Evolutionary conservation across 2,113 vertebrate genomes (phyloP).

Genomic region (Otolemur garnettii): DNA sequence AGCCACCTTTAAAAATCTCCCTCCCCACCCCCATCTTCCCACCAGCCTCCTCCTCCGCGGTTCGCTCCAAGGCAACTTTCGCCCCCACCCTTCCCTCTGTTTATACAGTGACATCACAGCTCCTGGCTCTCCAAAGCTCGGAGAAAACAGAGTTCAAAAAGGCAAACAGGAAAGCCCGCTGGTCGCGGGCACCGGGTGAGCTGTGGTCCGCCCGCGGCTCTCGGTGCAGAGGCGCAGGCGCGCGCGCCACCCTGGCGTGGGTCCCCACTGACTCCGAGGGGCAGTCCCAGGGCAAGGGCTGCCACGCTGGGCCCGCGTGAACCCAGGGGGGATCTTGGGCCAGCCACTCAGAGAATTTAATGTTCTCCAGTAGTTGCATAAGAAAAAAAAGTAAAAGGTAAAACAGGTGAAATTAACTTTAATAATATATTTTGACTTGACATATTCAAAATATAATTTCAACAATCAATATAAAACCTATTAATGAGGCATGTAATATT

Average conservation of each 20-base stretch:
- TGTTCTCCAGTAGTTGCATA: background rate
- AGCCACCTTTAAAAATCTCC: slow-evolving; percentile 29
- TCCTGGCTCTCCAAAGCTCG: slow-evolving; percentile 77
- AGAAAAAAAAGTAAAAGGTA: background rate
- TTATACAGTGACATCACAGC: slow-evolving; percentile 89
- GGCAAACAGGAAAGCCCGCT: slow-evolving; percentile 82
- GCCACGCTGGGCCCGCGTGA: too few relatives aligned
- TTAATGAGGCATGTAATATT: background rate
- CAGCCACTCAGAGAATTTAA: background rate
- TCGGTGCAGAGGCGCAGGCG: background rate
- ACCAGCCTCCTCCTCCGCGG: slow-evolving; percentile 2
- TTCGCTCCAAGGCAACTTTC: slow-evolving; percentile 14
- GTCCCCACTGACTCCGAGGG: background rate
- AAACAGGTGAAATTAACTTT: slow-evolving; percentile 1
- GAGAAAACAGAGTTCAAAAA: slow-evolving; percentile 84
- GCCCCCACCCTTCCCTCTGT: slow-evolving; percentile 86
- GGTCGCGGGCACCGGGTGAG: slow-evolving; percentile 48
- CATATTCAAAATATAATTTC: slow-evolving; percentile 9
- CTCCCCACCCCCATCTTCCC: slow-evolving; percentile 40
- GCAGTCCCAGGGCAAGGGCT: rapidly evolving
- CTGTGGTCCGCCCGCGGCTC: background rate
- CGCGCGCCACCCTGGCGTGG: background rate
- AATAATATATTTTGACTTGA: slow-evolving; percentile 4
- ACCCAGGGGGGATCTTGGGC: background rate
- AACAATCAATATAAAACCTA: background rate